Conservation (phyloP, 2,113 vertebrate genomes). For the Phyllopteryx taeniolatus region DNA sequence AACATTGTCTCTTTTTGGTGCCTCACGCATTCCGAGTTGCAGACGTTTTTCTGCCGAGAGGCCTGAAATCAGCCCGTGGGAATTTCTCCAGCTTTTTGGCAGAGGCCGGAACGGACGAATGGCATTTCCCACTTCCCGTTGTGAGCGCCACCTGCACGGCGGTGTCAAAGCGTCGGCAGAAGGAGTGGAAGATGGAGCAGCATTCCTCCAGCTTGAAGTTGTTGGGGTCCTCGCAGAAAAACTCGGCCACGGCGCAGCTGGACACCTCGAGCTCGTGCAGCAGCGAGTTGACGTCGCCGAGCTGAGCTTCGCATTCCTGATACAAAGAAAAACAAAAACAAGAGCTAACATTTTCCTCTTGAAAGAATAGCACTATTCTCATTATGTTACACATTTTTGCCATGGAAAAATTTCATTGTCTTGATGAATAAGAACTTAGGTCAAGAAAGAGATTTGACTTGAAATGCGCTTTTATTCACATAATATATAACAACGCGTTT, state of each 20-base stretch:
- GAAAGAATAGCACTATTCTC: no score
- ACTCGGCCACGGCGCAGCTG: constrained; percentile 68
- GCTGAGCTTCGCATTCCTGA: constrained; percentile 66
- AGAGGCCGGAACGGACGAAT: not conserved
- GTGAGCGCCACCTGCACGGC: constrained; percentile 60
- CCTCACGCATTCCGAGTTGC: no score
- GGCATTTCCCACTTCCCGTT: not conserved
- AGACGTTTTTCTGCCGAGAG: no score
- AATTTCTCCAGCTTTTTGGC: not conserved
- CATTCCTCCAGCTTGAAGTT: constrained; percentile 75
- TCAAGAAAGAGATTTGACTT: no score
- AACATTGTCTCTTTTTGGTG: no score
- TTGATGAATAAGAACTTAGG: no score
- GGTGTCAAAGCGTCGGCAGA: constrained; percentile 70
- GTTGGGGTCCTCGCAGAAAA: constrained; percentile 74
- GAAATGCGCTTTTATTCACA: no score
- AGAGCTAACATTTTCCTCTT: no score
- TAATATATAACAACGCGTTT: no score
- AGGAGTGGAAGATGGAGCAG: constrained; percentile 75
- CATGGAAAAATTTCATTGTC: no score
- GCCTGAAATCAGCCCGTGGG: no score
- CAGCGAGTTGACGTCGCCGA: constrained; percentile 49
- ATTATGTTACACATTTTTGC: no score
- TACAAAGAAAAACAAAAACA: not conserved
- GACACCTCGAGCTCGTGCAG: constrained; percentile 52